A percentile compares a stretch with the other conserved stretches of the same genome.
phyloP scores from a whole-genome alignment of 2,888 invertebrate genomes.

The Stegana nigrithorax region DNA sequence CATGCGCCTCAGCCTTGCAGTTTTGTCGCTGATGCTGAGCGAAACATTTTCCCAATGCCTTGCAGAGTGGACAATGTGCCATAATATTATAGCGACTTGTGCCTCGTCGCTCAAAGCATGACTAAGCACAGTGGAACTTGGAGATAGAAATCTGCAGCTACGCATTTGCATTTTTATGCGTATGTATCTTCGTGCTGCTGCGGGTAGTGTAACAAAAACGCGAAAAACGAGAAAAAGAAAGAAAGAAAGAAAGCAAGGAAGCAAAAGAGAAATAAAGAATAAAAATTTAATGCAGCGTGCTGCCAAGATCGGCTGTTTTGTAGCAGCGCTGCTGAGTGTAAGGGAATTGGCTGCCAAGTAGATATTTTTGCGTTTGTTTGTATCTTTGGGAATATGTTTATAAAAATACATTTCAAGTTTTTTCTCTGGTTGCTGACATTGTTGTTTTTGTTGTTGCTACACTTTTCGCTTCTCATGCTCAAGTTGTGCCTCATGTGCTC shows the following conservation, averaged over 20 bases:
- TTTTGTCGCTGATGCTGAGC: not conserved
- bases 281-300: no score
- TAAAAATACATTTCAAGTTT: constrained; percentile 55
- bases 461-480: constrained; percentile 39
- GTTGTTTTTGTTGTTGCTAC: constrained; percentile 25
- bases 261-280: no score
- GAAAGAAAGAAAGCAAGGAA: no score
- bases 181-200: no score
- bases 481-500: constrained; percentile 43
- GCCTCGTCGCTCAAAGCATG: no score
- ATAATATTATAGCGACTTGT: not conserved
- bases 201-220: no score
- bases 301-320: constrained; percentile 14
- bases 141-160: no score
- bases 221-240: no score
- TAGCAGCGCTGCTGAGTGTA: not conserved
- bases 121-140: no score
- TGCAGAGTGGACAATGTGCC: not conserved
- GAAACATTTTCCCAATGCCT: not conserved
- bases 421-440: no score
- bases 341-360: constrained; percentile 45
- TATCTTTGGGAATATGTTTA: constrained; percentile 41
- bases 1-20: not conserved
- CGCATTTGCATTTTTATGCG: no score
- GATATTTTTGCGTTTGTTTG: constrained; percentile 52